Conservation (phyloP, 2,797 vertebrate genomes). For the Spinus pinus region DNA sequence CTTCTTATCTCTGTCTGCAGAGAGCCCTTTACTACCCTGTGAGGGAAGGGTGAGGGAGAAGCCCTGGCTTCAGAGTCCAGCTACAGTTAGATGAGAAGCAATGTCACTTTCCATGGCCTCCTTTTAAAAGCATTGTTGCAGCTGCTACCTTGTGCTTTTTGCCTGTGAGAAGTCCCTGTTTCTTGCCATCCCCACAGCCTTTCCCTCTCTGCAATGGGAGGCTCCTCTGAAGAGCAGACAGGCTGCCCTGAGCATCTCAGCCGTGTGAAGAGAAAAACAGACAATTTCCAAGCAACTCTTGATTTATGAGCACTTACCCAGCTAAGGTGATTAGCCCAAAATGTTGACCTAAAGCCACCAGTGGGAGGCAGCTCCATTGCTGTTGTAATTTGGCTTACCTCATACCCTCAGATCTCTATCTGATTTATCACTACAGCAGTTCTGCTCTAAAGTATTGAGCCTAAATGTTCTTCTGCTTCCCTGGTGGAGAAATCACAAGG, state of each 20-base stretch:
- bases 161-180: neutral
- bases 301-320: conserved; percentile 24
- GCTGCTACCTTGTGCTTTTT: neutral
- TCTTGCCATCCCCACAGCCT: neutral
- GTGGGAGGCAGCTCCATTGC: conserved; percentile 33
- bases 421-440: conserved; percentile 38
- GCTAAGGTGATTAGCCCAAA: conserved; percentile 54
- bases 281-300: neutral
- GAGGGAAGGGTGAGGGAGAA: neutral
- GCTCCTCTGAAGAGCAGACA: neutral
- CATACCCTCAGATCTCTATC: conserved; percentile 41
- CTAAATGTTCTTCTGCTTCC: neutral
- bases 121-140: neutral
- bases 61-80: neutral
- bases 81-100: neutral
- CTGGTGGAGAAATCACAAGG: neutral
- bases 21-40: neutral
- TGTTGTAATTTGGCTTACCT: conserved; percentile 51
- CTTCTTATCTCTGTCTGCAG: neutral
- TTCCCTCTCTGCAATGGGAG: neutral
- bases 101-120: neutral
- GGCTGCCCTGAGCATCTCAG: neutral
- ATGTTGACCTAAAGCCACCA: conserved; percentile 29
- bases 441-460: conserved; percentile 5
- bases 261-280: neutral